These are phyloP conservation scores for Microctenopoma steveboyesi DNA, from an alignment of 2,797 vertebrate species.

Conservation along the genomic window DNA sequence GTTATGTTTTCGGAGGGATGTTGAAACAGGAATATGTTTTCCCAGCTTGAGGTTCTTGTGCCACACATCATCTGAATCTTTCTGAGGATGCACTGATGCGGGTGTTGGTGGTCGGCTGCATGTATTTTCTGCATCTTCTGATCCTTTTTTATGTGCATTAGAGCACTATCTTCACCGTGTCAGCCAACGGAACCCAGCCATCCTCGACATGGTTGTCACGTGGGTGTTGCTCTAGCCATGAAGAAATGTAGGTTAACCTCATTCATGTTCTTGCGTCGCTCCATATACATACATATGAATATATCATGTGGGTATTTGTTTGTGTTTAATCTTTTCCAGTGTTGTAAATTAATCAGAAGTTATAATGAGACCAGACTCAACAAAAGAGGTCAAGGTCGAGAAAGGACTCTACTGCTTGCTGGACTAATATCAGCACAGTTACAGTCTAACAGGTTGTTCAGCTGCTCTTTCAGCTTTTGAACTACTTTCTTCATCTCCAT, in stretches of 20 bases:
- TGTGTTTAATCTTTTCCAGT: neutral
- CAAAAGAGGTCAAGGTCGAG: constrained; percentile 34
- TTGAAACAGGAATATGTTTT: constrained; percentile 4
- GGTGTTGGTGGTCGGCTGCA: constrained; percentile 21
- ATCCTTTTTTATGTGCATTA: neutral
- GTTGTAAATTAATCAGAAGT: neutral
- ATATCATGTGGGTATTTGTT: neutral
- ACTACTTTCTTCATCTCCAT: no score
- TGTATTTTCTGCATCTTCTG: neutral
- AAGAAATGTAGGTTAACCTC: constrained; percentile 61
- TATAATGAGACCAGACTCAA: neutral
- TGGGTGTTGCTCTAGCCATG: constrained; percentile 42
- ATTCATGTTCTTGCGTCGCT: constrained; percentile 6
- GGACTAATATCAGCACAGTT: neutral
- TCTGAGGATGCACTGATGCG: neutral
- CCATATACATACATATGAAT: neutral
- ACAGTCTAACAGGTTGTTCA: no score
- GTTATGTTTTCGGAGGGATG: constrained; percentile 27
- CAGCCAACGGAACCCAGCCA: constrained; percentile 11
- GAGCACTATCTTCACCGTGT: constrained; percentile 2
- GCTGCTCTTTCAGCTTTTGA: no score
- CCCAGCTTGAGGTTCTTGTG: constrained; percentile 22
- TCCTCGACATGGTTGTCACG: constrained; percentile 36
- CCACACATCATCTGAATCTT: constrained; percentile 10
- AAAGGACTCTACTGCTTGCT: neutral